Conservation (phyloP, 2,888 invertebrate genomes). For the Parascotia fuliginaria region DNA sequence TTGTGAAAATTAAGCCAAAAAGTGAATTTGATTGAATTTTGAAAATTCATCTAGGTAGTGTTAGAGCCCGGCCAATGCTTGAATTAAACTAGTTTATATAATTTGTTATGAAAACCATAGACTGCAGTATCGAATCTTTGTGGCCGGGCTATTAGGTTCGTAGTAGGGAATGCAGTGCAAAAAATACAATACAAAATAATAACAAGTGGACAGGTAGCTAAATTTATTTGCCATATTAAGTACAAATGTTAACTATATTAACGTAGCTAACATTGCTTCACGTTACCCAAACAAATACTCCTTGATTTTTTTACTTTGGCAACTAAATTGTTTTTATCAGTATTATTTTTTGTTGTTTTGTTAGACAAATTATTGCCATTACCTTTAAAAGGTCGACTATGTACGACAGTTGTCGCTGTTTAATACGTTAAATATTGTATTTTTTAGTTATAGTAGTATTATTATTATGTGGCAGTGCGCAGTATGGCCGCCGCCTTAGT, state of each 20-base stretch:
- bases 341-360: conserved; percentile 3
- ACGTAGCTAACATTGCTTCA: background rate
- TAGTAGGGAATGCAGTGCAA: background rate
- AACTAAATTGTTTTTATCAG: conserved; percentile 33
- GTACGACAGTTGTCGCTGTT: background rate
- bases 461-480: background rate
- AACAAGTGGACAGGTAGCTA: background rate
- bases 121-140: too few species aligned
- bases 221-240: background rate
- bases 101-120: too few species aligned
- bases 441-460: background rate
- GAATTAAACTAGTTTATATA: too few species aligned
- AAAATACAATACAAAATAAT: background rate
- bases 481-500: background rate
- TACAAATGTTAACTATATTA: background rate
- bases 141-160: background rate
- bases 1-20: conserved; percentile 30
- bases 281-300: background rate
- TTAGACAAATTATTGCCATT: conserved; percentile 23
- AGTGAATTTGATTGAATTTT: conserved; percentile 22
- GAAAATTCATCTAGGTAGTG: conserved; percentile 28
- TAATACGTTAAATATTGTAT: background rate
- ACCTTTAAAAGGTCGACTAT: conserved; percentile 25
- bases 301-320: conserved; percentile 10
- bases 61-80: conserved; percentile 3